Base-by-base conservation (phyloP, 2,888 invertebrate genomes). In the Choreutis nemorana region DNA sequence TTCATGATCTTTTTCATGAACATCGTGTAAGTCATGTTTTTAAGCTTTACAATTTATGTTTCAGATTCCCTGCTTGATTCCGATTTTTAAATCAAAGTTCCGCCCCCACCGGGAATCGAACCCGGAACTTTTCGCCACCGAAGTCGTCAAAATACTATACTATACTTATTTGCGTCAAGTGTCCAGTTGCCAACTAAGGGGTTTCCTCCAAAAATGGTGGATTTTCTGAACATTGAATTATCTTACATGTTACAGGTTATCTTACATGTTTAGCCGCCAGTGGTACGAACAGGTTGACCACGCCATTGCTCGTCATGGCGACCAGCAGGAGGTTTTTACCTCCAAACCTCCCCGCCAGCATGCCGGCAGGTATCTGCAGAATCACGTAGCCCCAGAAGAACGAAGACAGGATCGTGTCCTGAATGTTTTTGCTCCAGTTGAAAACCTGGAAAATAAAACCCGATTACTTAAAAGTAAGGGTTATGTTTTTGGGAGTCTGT, bases 341-440 rank as follows among this genome's bases (percentile, higher is more conserved):
- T 0, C 95, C 94, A 61, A 86, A 88, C 6, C 81, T 79, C 40
- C 89, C 89, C 0, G 91, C 89, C 23, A 94, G 50, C 50, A 88
- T 77, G 0, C 90, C 87, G 0, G 87, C 85, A 0, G 87, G 87
- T 9, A 91, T 64, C 61, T 91, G 91, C 28, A 87, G 84, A 14
- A 87, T 45, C 3, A 89, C 81, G 60, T 91, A 91, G 9, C 91
- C 91, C 88, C 89, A 88, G 66, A 91, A 91, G 62, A 91, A 91
- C 0, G 91, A 87, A 4, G 89, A 89, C 3, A 90, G 63, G 6
- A 91, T 81, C 27, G 84, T 60, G 14, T 84, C 82, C 39, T 82
- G 81, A 2, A 82, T 81, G 6, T 67, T 53, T 10, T 81, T 63
- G 28, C 71, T 60, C 88, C 88, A 88, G 3, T 82, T 57, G 49